Evolutionary conservation across 2,797 vertebrate genomes (phyloP).

Genomic region (Chrysocyon brachyurus): DNA sequence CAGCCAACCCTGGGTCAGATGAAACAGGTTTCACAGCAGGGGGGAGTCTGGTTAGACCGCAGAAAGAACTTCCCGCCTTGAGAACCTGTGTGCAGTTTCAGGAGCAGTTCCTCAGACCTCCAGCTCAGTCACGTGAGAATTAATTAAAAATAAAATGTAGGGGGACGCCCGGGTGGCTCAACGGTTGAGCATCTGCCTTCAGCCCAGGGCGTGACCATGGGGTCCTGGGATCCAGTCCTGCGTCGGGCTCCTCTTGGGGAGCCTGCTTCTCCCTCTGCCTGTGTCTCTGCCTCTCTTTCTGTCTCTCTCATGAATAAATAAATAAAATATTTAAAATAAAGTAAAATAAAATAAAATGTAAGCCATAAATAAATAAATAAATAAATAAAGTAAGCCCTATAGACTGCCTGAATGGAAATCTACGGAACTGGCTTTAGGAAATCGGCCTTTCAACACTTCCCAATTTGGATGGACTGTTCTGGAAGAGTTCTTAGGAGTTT

Average conservation of each 20-base stretch:
- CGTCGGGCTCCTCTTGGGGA: no score
- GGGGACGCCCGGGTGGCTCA: no score
- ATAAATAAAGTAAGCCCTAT: not conserved
- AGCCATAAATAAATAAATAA: no score
- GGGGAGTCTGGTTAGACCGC: not conserved
- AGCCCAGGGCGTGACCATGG: no score
- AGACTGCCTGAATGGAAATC: not conserved
- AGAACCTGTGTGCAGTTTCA: not conserved
- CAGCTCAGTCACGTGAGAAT: not conserved
- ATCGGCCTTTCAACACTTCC: not conserved
- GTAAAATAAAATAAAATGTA: no score
- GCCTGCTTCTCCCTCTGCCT: no score
- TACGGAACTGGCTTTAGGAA: not conserved
- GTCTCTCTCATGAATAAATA: no score
- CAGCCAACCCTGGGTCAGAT: not conserved
- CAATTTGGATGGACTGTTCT: not conserved
- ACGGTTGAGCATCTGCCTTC: no score
- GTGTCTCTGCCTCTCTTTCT: no score
- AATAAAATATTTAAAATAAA: no score
- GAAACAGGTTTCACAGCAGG: constrained; percentile 24
- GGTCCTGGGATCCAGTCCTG: no score
- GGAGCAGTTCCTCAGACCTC: not conserved
- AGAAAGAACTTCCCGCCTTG: not conserved
- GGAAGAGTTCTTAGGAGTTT: not conserved
- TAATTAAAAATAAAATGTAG: not conserved